These are phyloP conservation scores for Gadopsis marmoratus DNA, from an alignment of 2,797 vertebrate species.

Conservation along the genomic window DNA sequence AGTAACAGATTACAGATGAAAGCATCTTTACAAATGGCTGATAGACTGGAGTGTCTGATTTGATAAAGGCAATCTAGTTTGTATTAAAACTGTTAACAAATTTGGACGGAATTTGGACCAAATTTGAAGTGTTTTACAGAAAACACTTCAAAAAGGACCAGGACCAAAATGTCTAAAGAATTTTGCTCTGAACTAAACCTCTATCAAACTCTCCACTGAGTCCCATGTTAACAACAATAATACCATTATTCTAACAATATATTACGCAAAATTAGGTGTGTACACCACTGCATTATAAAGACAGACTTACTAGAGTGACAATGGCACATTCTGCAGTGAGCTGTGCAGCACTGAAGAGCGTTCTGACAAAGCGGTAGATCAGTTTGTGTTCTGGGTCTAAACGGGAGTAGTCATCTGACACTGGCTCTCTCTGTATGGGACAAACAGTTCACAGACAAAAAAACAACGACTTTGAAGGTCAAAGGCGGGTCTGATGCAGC, in stretches of 20 bases:
- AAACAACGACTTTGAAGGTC: not conserved
- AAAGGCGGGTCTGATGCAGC: not conserved
- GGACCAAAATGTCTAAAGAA: too few species aligned
- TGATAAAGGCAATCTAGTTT: not conserved
- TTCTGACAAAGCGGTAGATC: conserved; percentile 96
- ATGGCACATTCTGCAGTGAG: conserved; percentile 98
- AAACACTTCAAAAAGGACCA: too few species aligned
- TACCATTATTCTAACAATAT: not conserved
- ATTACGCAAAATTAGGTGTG: not conserved
- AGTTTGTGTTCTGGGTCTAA: conserved; percentile 95
- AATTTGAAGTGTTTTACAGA: too few species aligned
- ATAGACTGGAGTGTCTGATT: not conserved
- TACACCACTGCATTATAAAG: not conserved
- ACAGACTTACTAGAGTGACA: conserved; percentile 92
- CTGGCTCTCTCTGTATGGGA: conserved; percentile 89
- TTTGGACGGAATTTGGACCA: too few species aligned
- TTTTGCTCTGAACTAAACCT: not conserved
- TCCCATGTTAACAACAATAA: not conserved
- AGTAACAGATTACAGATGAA: not conserved
- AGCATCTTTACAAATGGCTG: not conserved
- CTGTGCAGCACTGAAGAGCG: conserved; percentile 95
- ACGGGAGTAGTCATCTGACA: conserved; percentile 91
- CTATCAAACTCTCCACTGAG: not conserved
- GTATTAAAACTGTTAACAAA: not conserved
- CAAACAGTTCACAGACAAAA: not conserved